phyloP scores from a whole-genome alignment of 1,140 invertebrate genomes.

The Fragariocoptes setiger region DNA sequence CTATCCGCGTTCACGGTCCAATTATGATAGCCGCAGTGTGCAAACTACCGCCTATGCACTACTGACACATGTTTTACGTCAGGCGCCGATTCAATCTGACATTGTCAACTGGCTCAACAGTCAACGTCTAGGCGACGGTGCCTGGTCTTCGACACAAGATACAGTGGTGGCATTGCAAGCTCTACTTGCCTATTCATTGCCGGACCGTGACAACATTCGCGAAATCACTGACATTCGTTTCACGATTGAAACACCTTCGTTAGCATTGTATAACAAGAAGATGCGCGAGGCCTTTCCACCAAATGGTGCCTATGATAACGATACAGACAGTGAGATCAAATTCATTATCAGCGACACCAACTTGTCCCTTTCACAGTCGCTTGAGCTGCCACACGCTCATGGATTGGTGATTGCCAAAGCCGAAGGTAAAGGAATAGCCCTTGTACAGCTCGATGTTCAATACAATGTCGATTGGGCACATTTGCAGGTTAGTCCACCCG shows the following conservation, averaged over 20 bases:
- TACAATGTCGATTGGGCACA: slow-evolving; percentile 65
- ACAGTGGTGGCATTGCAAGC: slow-evolving; percentile 59
- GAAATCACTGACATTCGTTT: slow-evolving; percentile 55
- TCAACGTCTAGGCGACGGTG: slow-evolving; percentile 58
- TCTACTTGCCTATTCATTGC: slow-evolving; percentile 54
- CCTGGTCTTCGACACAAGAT: slow-evolving; percentile 78
- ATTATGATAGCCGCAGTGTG: slow-evolving; percentile 62
- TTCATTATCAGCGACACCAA: slow-evolving; percentile 33
- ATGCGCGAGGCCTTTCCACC: too few species aligned
- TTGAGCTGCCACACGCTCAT: slow-evolving; percentile 65
- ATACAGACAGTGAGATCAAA: too few species aligned
- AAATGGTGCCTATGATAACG: too few species aligned
- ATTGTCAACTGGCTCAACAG: slow-evolving; percentile 76
- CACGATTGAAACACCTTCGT: slow-evolving; percentile 48
- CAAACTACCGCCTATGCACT: slow-evolving; percentile 69
- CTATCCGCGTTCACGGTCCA: slow-evolving; percentile 47
- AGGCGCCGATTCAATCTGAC: slow-evolving; percentile 39
- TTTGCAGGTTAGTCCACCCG: slow-evolving; percentile 51
- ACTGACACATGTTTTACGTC: slow-evolving; percentile 48
- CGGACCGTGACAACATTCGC: slow-evolving; percentile 33
- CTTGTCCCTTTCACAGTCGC: slow-evolving; percentile 33
- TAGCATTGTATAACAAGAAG: slow-evolving; percentile 26
- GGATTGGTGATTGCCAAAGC: slow-evolving; percentile 63
- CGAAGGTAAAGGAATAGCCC: slow-evolving; percentile 58
- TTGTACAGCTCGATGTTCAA: slow-evolving; percentile 68